Conservation (phyloP, 2,113 vertebrate genomes). For the Archilochus colubris region DNA sequence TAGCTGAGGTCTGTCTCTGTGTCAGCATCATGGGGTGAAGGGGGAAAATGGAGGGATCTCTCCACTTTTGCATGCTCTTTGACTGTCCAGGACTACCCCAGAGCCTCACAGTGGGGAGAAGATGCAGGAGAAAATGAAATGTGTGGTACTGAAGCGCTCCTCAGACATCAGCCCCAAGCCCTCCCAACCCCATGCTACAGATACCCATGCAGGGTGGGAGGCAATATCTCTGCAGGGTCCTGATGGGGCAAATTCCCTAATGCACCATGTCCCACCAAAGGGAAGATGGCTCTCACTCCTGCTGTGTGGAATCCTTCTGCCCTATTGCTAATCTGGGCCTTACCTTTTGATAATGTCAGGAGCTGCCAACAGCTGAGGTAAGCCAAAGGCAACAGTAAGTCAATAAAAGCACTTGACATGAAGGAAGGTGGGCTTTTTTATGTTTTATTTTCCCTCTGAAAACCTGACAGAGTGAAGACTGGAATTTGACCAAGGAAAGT, state of each 20-base stretch:
- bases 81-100: neutral
- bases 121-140: neutral
- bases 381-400: neutral
- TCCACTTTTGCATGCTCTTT: neutral
- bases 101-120: neutral
- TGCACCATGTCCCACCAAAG: neutral
- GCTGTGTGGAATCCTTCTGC: neutral
- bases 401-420: neutral
- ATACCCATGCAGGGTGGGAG: neutral
- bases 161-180: neutral
- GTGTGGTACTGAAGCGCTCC: neutral
- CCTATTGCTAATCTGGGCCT: fast-evolving
- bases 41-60: neutral
- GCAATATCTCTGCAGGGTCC: neutral
- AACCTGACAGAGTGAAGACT: neutral
- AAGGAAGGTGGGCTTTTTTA: neutral
- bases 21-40: neutral
- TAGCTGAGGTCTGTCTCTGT: neutral
- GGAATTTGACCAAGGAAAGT: neutral
- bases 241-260: neutral
- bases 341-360: neutral
- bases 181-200: too few species aligned
- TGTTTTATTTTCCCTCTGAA: neutral
- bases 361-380: neutral
- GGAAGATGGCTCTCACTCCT: neutral